Base-by-base conservation (phyloP, 2,797 vertebrate species). In the Etheostoma nigrum region DNA sequence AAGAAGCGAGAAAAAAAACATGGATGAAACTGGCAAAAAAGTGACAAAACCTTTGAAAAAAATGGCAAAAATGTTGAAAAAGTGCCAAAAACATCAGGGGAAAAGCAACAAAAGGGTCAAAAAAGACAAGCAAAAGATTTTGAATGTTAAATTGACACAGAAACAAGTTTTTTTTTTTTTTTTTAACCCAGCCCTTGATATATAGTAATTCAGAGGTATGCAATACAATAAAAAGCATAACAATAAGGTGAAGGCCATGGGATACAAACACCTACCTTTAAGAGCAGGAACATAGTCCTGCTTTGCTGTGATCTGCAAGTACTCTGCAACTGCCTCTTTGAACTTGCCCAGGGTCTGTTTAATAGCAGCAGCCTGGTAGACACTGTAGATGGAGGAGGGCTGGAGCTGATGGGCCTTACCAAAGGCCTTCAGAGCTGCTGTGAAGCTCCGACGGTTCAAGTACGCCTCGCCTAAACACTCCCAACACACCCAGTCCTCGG, bases 381-480 rank as follows among this genome's bases (percentile, higher is more conserved):
- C 88, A 30, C 97, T 98, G 93, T 99, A 99, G 67, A 95, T 95
- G 1, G 97, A 98, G 51, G 88, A 91, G 0, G 98, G 97, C 36
- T 97, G 97, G 87, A 99, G 95, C 52, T 96, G 94, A 59, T 96
- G 96, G 75, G 98, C 97, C 83, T 96, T 98, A 54, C 91, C 95
- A 74, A 99, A 99, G 78, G 97, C 96, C 83, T 98, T 99, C 19
- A 99, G 92, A 30, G 98, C 97, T 42, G 98, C 96, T 21, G 96
- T 96, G 79, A 98, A 99, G 86, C 97, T 97, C 23, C 97, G 95
- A 88, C 98, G 96, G 89, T 96, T 96, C 51, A 99, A 81, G 82
- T 99, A 99, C 23, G 98, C 98, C 74, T 99, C 98, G 16, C 97
- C 98, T 78, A 99, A 92, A 89, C 96, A 97, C 86, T 99, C 98